Evolutionary conservation across 2,113 vertebrate species (phyloP), one percentile per base, ranked within the genome.

Genomic region (Alethe castanea): DNA sequence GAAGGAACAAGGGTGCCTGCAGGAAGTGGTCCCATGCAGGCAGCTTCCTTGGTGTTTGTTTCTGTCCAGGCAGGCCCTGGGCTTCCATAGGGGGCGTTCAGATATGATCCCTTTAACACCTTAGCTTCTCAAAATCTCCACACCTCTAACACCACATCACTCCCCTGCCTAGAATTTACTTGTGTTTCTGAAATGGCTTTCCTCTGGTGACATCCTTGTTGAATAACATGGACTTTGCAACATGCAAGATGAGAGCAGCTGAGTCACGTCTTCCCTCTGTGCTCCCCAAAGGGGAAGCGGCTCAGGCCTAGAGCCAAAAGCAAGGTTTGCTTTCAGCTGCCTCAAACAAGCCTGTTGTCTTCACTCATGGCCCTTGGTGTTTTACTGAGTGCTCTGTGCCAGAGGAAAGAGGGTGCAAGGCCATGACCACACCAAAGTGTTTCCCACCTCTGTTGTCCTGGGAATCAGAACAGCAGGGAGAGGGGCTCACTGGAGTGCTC

Each of bases 1-100:
- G 29, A 90, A 56, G 48, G 31, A 66, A 7, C 0, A 0, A 64
- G 35, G 4, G 9, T 40, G 17, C 14, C 48, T 74, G 16, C 1
- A 12, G 81, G 33, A 69, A 73, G 23, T 15, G 9, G 45, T 73
- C 13, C 19, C 5, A 3, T 12, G 8, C 31, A n/a, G 36, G 59
- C 48, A 44, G 10, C 8, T 47, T 40, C 14, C 19, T 35, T 60
- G 14, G 29, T 25, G 7, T 23, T 23, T 73, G 2, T 14, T 86
- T 67, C 45, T 69, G 40, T 12, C 28, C 19, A 36, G 20, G 9
- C 26, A 85, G 36, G 12, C 65, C 40, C 19, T 71, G 38, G 24
- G 29, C 45, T 86, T 25, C 25, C 1, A 0, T 4, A 35, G 8
- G 50, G 86, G 57, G 22, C 1, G 8, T 31, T 91, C 29, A 64